These are phyloP conservation scores for Chrysemys picta DNA, from an alignment of 2,113 vertebrate genomes.

Conservation along the genomic window DNA sequence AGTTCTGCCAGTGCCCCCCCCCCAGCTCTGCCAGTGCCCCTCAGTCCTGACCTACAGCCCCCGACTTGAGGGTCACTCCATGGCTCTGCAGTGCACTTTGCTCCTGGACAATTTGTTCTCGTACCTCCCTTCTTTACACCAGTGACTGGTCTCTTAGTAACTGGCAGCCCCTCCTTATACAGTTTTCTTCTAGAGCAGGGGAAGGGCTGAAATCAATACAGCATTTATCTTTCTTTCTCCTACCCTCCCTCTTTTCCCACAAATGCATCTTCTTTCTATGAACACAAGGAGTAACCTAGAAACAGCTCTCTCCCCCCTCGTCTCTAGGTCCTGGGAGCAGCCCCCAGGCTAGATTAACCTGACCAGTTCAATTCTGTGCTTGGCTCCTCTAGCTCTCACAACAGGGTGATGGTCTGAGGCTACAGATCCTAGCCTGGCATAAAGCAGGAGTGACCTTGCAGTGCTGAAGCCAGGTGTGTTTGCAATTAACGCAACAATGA, in stretches of 20 bases:
- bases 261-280: not conserved
- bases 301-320: not conserved
- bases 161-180: not conserved
- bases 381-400: not conserved
- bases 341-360: not conserved
- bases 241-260: not conserved
- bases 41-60: not conserved
- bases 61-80: not conserved
- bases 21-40: not conserved
- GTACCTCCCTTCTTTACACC: not conserved
- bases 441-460: conserved; percentile 8
- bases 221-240: not conserved
- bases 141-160: not conserved
- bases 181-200: not conserved
- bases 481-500: conserved; percentile 8
- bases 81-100: not conserved
- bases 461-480: fast-evolving
- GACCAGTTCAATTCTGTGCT: not conserved
- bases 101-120: not conserved
- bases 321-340: not conserved
- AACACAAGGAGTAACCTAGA: not conserved
- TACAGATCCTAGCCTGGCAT: fast-evolving
- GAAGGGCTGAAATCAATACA: not conserved
- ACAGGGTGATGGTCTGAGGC: not conserved
- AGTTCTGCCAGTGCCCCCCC: too few species aligned